Conservation (phyloP, 2,113 vertebrate species). For the Syngnathus scovelli region DNA sequence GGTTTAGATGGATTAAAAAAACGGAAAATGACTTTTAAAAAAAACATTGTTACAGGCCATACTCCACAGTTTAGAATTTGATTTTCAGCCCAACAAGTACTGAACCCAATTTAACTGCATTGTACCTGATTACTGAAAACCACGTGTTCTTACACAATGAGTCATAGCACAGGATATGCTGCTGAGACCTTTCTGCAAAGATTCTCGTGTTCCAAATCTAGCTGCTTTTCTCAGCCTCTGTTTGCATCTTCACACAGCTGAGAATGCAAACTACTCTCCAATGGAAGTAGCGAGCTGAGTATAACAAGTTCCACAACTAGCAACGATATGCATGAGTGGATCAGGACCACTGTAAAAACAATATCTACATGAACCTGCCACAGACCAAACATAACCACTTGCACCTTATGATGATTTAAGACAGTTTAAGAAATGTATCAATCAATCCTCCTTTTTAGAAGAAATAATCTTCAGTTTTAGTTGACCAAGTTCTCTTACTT, state of each 20-base stretch:
- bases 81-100: slow-evolving; percentile 32
- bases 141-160: slow-evolving; percentile 44
- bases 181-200: slow-evolving; percentile 42
- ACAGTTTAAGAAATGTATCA: background rate
- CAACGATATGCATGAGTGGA: background rate
- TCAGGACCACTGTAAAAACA: background rate
- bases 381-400: background rate
- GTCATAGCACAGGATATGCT: slow-evolving; percentile 60
- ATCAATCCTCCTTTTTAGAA: background rate
- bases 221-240: slow-evolving; percentile 54
- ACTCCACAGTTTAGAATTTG: slow-evolving; percentile 1
- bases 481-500: background rate
- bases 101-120: slow-evolving; percentile 22
- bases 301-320: slow-evolving; percentile 27
- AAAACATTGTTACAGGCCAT: no score
- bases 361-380: background rate
- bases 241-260: slow-evolving; percentile 61
- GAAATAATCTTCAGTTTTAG: background rate
- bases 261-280: slow-evolving; percentile 61
- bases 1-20: no score
- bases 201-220: slow-evolving; percentile 55
- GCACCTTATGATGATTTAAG: background rate
- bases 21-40: no score
- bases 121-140: slow-evolving; percentile 22
- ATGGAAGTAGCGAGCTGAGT: slow-evolving; percentile 47